A percentile compares a stretch with the other conserved stretches of the same genome.
Conservation (phyloP, 2,888 invertebrate genomes). For the Stegana nigrithorax region DNA sequence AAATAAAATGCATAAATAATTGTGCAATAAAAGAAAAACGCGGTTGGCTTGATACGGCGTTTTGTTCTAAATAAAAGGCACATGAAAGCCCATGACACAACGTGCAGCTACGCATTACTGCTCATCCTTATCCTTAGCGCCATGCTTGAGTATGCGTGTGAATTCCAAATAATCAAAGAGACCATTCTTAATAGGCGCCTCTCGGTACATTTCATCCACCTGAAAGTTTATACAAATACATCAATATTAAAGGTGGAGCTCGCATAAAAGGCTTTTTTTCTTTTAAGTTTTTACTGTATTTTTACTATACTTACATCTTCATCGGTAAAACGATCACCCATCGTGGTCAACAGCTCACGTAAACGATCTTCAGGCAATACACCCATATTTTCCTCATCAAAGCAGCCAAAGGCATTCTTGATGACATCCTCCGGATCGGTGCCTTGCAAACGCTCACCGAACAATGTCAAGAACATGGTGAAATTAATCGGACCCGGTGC, state of each 20-base stretch:
- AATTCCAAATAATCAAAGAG: slow-evolving; percentile 98
- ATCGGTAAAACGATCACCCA: slow-evolving; percentile 96
- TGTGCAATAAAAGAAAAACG: no score
- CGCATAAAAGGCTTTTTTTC: no score
- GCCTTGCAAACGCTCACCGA: slow-evolving; percentile 97
- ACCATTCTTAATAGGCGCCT: slow-evolving; percentile 93
- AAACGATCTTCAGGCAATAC: slow-evolving; percentile 93
- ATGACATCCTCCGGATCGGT: slow-evolving; percentile 99
- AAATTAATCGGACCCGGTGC: slow-evolving; percentile 99
- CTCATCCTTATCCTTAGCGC: slow-evolving; percentile 98
- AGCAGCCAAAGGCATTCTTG: slow-evolving; percentile 99
- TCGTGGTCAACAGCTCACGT: slow-evolving; percentile 93
- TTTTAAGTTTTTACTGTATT: no score
- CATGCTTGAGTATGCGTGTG: slow-evolving; percentile 98
- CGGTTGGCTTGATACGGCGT: no score
- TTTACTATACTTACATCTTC: no score
- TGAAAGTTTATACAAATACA: no score
- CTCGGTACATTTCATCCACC: slow-evolving; percentile 98
- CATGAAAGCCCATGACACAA: no score
- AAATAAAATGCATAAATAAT: no score
- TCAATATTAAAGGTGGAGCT: no score
- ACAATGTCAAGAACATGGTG: slow-evolving; percentile 98
- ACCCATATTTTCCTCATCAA: slow-evolving; percentile 96
- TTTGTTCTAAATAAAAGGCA: no score
- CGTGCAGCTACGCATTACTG: no score